Evolutionary conservation across 2,797 vertebrate genomes (phyloP).

Genomic region (Ctenosaura bakeri): DNA sequence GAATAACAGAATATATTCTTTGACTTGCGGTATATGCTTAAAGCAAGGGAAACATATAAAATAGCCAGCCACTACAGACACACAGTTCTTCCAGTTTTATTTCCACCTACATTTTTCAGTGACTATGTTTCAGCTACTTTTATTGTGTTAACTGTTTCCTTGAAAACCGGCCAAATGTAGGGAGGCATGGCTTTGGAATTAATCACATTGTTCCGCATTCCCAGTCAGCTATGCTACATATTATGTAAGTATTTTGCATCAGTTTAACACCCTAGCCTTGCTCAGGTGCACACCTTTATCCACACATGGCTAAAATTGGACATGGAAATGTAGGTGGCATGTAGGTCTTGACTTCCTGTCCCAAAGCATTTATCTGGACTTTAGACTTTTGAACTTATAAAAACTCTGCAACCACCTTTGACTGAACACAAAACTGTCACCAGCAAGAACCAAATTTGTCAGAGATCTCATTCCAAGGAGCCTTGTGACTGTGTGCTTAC

Average conservation of each 20-base stretch:
- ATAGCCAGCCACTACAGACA: background rate
- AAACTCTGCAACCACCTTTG: too few species aligned
- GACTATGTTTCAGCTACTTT: background rate
- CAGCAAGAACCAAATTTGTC: too few species aligned
- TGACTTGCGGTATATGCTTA: background rate
- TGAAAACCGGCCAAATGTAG: background rate
- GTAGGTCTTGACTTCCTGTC: too few species aligned
- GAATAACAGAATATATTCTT: conserved; percentile 32
- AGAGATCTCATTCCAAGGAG: too few species aligned
- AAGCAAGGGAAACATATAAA: background rate
- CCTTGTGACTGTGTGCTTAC: too few species aligned
- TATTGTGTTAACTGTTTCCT: background rate
- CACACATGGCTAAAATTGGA: too few species aligned
- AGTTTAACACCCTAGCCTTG: too few species aligned
- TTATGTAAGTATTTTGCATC: background rate
- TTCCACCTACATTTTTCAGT: background rate
- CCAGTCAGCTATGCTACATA: background rate
- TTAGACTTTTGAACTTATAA: too few species aligned
- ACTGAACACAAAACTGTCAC: too few species aligned
- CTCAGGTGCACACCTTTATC: too few species aligned
- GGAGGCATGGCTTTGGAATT: background rate
- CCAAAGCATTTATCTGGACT: too few species aligned
- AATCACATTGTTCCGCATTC: background rate
- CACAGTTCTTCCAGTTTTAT: background rate
- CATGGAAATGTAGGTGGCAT: too few species aligned